Conservation (phyloP, 2,113 vertebrate genomes). For the Lepus europaeus region DNA sequence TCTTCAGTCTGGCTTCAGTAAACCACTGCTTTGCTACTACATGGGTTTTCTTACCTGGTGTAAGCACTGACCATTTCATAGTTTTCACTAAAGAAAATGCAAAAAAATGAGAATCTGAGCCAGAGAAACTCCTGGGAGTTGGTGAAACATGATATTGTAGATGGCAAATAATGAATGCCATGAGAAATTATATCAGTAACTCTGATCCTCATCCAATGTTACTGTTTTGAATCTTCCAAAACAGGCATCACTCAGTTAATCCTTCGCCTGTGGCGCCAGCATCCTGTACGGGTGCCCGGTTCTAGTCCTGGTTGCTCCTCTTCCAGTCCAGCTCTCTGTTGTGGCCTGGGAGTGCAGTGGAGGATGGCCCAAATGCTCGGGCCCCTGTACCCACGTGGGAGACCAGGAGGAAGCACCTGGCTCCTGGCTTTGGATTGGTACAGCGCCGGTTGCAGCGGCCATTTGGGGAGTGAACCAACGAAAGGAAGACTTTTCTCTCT, state of each 20-base stretch:
- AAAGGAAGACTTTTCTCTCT: no score
- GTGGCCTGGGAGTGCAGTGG: no score
- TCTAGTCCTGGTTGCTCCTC: no score
- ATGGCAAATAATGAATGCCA: not conserved
- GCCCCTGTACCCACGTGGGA: no score
- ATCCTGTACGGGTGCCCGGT: no score
- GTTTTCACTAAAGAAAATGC: not conserved
- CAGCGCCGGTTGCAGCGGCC: no score
- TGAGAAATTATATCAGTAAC: not conserved
- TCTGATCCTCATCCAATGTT: not conserved
- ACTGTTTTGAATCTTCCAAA: not conserved
- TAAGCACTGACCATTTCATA: not conserved
- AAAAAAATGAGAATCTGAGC: constrained; percentile 34
- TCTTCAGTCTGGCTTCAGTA: not conserved
- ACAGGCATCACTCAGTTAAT: not conserved
- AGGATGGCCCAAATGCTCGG: no score
- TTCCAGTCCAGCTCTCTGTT: no score
- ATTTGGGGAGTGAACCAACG: no score
- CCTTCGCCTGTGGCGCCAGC: no score
- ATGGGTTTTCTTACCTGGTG: constrained; percentile 6
- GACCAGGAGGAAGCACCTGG: no score
- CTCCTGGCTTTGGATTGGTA: no score
- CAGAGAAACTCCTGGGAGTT: not conserved
- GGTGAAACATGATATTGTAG: not conserved
- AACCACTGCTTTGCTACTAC: not conserved